phyloP scores from a whole-genome alignment of 2,113 vertebrate species.

The Hydrolagus affinis region DNA sequence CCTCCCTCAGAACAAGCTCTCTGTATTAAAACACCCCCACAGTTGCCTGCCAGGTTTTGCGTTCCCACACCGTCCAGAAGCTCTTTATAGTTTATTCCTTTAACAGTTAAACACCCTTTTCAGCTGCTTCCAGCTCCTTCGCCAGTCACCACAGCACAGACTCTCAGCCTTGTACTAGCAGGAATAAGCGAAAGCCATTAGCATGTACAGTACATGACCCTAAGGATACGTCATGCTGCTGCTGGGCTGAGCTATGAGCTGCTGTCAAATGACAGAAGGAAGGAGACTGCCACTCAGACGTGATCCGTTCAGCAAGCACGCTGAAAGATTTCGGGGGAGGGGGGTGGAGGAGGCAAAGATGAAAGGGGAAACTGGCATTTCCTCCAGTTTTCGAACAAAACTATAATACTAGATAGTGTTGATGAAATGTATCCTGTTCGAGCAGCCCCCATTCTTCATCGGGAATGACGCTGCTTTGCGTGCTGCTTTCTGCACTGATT shows the following conservation, averaged over 20 bases:
- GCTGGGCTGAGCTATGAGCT: constrained; percentile 9
- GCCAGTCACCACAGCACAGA: background rate
- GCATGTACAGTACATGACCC: background rate
- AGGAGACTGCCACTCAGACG: background rate
- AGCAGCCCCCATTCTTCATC: background rate
- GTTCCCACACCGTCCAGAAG: background rate
- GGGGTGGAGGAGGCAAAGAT: background rate
- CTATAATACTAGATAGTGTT: background rate
- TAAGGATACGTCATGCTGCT: constrained; percentile 1
- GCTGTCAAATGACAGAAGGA: background rate
- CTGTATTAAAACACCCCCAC: background rate
- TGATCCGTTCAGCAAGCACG: constrained; percentile 1
- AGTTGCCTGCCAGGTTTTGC: background rate
- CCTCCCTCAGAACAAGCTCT: background rate
- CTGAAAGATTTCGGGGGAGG: background rate
- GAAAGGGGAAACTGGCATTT: background rate
- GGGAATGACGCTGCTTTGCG: no score
- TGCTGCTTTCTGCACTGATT: background rate
- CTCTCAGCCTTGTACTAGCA: background rate
- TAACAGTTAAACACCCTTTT: background rate
- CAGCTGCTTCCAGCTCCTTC: background rate
- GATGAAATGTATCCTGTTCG: background rate
- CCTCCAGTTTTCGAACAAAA: background rate
- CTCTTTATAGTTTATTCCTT: background rate
- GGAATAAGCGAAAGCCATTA: background rate